A percentile compares a stretch with the other conserved stretches of the same genome.
These are phyloP conservation scores for Muraenolepis orangiensis DNA, from an alignment of 2,797 vertebrate species.

Conservation along the genomic window DNA sequence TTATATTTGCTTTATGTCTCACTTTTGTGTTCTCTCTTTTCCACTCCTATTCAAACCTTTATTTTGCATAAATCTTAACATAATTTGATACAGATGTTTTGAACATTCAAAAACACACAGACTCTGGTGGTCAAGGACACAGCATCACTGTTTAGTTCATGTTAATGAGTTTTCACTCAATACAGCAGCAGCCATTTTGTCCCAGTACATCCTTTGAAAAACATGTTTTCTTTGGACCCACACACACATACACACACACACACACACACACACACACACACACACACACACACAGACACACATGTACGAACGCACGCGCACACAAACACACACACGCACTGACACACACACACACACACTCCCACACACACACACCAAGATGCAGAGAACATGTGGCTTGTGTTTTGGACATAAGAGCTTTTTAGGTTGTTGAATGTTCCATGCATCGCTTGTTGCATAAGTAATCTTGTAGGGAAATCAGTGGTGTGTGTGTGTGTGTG, in stretches of 20 bases:
- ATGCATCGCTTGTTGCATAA: constrained; percentile 45
- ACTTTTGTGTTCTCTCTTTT: not conserved
- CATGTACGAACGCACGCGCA: not conserved
- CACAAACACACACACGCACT: too few species aligned
- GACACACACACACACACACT: too few species aligned
- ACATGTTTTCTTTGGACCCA: not conserved
- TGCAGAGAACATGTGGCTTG: constrained; percentile 28
- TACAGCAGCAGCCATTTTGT: not conserved
- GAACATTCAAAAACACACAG: too few species aligned
- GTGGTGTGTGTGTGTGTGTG: constrained; percentile 6
- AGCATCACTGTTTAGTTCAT: too few species aligned
- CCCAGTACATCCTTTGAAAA: not conserved
- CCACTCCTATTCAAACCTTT: too few species aligned
- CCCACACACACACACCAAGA: not conserved
- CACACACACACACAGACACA: not conserved
- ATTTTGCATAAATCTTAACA: too few species aligned
- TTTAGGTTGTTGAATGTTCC: constrained; percentile 27
- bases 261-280: too few species aligned
- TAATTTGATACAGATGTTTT: too few species aligned
- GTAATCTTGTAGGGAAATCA: constrained; percentile 31
- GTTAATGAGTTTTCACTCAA: too few species aligned
- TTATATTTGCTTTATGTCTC: too few species aligned
- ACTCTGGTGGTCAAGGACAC: too few species aligned
- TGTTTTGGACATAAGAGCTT: not conserved
- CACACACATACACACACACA: too few species aligned